Conservation (phyloP, 2,113 vertebrate genomes). For the Anoplopoma fimbria region DNA sequence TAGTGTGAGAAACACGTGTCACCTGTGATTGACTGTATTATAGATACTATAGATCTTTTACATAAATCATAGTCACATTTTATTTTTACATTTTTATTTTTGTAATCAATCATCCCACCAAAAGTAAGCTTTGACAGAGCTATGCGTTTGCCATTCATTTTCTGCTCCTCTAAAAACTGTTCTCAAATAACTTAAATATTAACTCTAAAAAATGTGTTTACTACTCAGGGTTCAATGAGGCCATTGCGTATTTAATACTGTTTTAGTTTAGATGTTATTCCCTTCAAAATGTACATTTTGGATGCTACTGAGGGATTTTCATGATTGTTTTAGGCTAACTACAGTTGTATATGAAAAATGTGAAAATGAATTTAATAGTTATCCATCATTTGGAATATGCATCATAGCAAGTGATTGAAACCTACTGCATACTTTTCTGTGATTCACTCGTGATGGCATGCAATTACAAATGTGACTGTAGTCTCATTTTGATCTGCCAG, state of each 20-base stretch:
- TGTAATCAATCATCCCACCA: not conserved
- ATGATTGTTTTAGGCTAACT: not conserved
- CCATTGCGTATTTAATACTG: not conserved
- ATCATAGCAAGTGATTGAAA: not conserved
- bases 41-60: not conserved
- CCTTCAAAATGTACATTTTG: not conserved
- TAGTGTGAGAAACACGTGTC: not conserved
- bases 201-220: not conserved
- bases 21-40: not conserved
- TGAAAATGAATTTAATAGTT: not conserved
- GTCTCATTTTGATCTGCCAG: slow-evolving; percentile 2
- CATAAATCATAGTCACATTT: not conserved
- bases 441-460: not conserved
- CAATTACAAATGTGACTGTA: not conserved
- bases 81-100: not conserved
- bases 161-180: too few species aligned
- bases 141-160: not conserved
- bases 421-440: not conserved
- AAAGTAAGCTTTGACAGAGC: not conserved
- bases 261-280: not conserved
- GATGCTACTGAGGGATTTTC: not conserved
- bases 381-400: not conserved
- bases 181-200: not conserved
- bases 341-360: not conserved
- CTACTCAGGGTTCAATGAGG: not conserved